Base-by-base conservation (phyloP, 1,140 invertebrate species). In the Ooceraea biroi region DNA sequence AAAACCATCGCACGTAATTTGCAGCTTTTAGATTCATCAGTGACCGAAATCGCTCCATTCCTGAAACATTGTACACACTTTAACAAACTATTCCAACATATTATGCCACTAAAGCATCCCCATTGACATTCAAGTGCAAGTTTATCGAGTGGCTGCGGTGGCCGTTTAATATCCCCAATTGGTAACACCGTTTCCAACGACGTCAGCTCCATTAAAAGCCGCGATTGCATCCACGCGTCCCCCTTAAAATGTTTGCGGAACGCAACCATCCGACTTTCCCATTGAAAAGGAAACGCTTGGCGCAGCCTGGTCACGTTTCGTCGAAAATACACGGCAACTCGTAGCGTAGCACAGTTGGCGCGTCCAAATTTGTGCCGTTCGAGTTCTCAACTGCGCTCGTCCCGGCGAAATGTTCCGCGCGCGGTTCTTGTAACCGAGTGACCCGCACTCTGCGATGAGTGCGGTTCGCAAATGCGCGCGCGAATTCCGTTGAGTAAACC, bases 381-480 rank as follows among this genome's bases (percentile, higher is more conserved):
- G 71, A 84, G 86, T 87, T 80, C 73, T n/a, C 63, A 87, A 87
- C 85, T 86, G 61, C 63, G 72, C 86, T 84, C 66, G 36, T 87
- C 76, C 57, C 44, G 69, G 14, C 27, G 85, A 87, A 88, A 87
- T 87, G 86, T 87, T 80, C 77, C 85, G 71, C 71, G 57, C 57
- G 74, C 4, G 58, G 19, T 85, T 85, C 85, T 84, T 84, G 86
- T 80, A 87, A 76, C 86, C 82, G 69, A 74, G 55, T 65, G 80
- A 77, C 85, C 68, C 66, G 82, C 85, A 63, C 85, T 69, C 73
- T 71, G 78, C 85, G 44, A 22, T 14, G 27, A 77, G 60, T 52
- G 73, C 60, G 25, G 68, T 78, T 73, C 78, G 80, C 65, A 77
- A 52, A 71, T 17, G 14, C 71, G 84, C 52, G 52, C 68, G 82